Conservation (phyloP, 2,797 vertebrate species). For the Pagetopsis macropterus region DNA sequence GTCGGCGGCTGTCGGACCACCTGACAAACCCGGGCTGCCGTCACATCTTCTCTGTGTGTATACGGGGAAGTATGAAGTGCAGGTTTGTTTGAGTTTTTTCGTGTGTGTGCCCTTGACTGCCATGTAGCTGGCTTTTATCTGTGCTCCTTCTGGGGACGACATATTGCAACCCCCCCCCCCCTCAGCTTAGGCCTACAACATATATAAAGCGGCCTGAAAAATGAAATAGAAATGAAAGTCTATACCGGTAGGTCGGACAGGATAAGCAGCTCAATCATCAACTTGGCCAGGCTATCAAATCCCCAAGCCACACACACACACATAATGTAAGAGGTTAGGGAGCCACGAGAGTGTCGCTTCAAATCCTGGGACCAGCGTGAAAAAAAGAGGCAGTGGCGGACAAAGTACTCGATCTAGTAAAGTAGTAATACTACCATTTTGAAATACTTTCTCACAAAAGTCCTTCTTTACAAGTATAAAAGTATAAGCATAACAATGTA, state of each 20-base stretch:
- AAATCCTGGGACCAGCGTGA: slow-evolving; percentile 22
- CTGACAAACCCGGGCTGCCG: slow-evolving; percentile 68
- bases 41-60: slow-evolving; percentile 65
- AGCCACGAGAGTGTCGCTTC: slow-evolving; percentile 14
- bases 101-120: slow-evolving; percentile 65
- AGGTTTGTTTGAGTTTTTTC: slow-evolving; percentile 55
- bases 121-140: slow-evolving; percentile 54
- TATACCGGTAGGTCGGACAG: slow-evolving; percentile 56
- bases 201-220: slow-evolving; percentile 57
- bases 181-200: slow-evolving; percentile 39
- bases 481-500: too few species aligned
- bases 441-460: too few species aligned
- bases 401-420: too few species aligned
- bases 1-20: slow-evolving; percentile 70
- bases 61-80: slow-evolving; percentile 43
- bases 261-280: slow-evolving; percentile 71
- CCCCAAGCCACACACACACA: slow-evolving; percentile 31
- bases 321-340: slow-evolving; percentile 32
- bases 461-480: too few species aligned
- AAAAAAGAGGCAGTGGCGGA: slow-evolving; percentile 6
- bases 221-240: slow-evolving; percentile 65
- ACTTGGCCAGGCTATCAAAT: slow-evolving; percentile 60
- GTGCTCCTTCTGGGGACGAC: slow-evolving; percentile 55
- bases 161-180: slow-evolving; percentile 34
- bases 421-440: too few species aligned